Evolutionary conservation across 2,113 vertebrate genomes (phyloP).

Genomic region (Vidua chalybeata): DNA sequence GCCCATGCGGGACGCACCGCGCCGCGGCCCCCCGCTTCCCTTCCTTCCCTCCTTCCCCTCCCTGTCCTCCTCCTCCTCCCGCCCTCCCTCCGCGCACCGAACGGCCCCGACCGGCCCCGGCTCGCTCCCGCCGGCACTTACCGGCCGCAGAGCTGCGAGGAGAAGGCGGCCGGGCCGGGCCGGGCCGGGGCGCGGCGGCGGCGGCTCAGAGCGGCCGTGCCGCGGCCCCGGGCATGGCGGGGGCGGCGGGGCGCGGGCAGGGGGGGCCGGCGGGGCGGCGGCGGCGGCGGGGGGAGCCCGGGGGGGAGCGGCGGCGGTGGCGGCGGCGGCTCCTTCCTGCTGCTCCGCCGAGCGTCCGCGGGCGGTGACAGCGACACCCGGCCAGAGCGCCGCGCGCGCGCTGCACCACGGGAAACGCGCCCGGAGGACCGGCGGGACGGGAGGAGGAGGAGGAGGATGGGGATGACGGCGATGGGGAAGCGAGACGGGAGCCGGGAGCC

Average conservation of each 20-base stretch:
- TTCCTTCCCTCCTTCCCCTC: neutral
- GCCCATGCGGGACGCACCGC: conserved; percentile 46
- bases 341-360: neutral
- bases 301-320: too few species aligned
- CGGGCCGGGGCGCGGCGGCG: too few species aligned
- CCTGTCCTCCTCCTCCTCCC: neutral
- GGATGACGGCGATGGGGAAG: neutral
- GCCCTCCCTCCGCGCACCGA: neutral
- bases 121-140: neutral
- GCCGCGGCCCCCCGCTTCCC: neutral
- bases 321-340: conserved; percentile 42
- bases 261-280: too few species aligned
- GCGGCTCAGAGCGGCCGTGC: too few species aligned
- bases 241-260: too few species aligned
- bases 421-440: neutral
- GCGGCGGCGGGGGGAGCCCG: too few species aligned
- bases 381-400: conserved; percentile 55
- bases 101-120: neutral
- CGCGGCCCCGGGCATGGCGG: too few species aligned
- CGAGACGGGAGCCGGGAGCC: neutral
- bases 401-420: conserved; percentile 29
- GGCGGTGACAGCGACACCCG: conserved; percentile 60
- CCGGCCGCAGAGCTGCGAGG: too few species aligned
- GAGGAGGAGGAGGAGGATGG: neutral
- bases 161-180: too few species aligned